Percentiles rank a stretch among this genome's conserved stretches.
Conservation (phyloP, 2,113 vertebrate genomes). For the Rhizomys pruinosus region DNA sequence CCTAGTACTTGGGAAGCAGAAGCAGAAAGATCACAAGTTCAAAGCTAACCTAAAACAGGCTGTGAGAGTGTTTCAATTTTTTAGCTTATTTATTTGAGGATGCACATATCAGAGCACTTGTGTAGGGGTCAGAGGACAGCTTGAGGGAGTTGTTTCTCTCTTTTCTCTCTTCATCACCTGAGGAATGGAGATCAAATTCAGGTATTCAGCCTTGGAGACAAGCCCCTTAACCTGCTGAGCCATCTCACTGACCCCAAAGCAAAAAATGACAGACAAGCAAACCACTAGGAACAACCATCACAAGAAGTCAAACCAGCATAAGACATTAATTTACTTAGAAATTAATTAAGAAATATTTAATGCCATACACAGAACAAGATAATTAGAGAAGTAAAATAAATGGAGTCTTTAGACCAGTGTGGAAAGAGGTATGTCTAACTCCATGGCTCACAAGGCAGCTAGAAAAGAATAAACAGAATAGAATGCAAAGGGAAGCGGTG, state of each 20-base stretch:
- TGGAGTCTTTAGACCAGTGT: background rate
- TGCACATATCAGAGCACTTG: background rate
- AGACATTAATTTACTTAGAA: background rate
- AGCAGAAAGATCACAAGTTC: background rate
- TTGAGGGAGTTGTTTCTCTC: background rate
- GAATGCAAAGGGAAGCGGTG: background rate
- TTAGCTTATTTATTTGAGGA: no score
- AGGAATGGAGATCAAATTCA: background rate
- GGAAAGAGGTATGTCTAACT: background rate
- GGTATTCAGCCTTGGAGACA: background rate
- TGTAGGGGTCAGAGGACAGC: background rate
- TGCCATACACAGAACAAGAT: no score
- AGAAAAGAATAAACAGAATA: background rate
- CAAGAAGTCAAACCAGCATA: background rate
- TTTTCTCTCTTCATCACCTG: background rate
- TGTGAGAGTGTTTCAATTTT: background rate
- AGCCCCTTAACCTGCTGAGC: background rate
- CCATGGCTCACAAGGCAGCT: background rate
- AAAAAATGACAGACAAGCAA: background rate
- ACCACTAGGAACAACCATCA: background rate
- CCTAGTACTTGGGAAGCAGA: background rate
- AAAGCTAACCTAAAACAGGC: background rate
- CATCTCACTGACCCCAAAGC: background rate
- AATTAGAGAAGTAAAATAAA: background rate
- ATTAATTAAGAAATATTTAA: background rate